A percentile compares a stretch with the other conserved stretches of the same genome.
Conservation (phyloP, 2,888 invertebrate genomes). For the Polydrusus cervinus region DNA sequence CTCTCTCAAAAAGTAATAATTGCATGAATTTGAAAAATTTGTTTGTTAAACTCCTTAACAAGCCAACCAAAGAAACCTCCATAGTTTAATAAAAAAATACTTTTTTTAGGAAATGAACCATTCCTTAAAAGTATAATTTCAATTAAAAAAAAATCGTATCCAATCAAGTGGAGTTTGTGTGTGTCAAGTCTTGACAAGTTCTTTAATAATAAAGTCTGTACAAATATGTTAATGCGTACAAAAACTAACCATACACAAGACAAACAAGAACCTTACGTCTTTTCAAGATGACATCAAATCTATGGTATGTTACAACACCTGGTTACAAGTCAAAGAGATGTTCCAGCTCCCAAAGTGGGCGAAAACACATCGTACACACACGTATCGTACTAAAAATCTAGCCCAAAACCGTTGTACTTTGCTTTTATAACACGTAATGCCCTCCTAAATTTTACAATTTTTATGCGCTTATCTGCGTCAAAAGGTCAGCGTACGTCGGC, state of each 20-base stretch:
- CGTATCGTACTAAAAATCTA: slow-evolving; percentile 39
- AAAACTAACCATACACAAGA: background rate
- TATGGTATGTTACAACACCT: slow-evolving; percentile 30
- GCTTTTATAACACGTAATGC: slow-evolving; percentile 52
- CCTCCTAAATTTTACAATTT: slow-evolving; percentile 37
- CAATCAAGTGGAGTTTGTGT: no score
- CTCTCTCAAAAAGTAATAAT: no score
- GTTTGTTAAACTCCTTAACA: no score
- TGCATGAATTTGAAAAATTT: no score
- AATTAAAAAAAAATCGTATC: no score
- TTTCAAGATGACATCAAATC: slow-evolving; percentile 1
- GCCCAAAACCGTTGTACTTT: slow-evolving; percentile 43
- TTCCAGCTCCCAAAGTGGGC: slow-evolving; percentile 35
- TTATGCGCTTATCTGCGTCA: slow-evolving; percentile 36
- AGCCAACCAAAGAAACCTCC: no score
- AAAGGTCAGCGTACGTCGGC: slow-evolving; percentile 33
- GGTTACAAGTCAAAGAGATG: slow-evolving; percentile 29
- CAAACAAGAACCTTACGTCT: background rate
- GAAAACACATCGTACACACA: slow-evolving; percentile 32
- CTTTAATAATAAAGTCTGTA: no score
- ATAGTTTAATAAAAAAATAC: no score
- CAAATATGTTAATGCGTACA: background rate
- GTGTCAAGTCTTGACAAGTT: no score
- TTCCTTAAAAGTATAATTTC: no score
- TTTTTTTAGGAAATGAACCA: no score